Base-by-base conservation (phyloP, 2,888 invertebrate species). In the Macrophya annulata region DNA sequence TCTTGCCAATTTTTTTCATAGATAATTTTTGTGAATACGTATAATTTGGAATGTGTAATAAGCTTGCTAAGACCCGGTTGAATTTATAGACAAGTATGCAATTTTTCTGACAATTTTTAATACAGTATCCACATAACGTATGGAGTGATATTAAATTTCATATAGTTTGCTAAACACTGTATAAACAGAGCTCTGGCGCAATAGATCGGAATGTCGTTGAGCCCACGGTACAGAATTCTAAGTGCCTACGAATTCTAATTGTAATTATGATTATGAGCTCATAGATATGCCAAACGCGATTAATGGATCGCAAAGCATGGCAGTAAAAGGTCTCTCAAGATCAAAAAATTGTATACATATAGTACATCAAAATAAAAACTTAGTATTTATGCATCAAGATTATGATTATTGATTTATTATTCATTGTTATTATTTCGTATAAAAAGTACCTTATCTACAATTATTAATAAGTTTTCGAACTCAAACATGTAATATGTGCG, bases 261-360 rank as follows among this genome's bases (percentile, higher is more conserved):
- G 51, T 55, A 51, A 77, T 77, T 77, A 77, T 51, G n/a, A 77
- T 74, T 74, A 74, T 74, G 37, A 74, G 77, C 55, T 77, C 77
- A 31, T 77, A 17, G 77, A 17, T 77, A 77, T 77, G 25, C 31
- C 55, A 55, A 21, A n/a, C 45, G 45, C 45, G 72, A 45, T 74
- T 21, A 12, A n/a, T 17, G 31, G 68, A 37, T 37, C 68, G 68
- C 37, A 68, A 68, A 17, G 17, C 31, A 37, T 37, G 37, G 68
- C 68, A 68, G 17, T 68, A 37, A 68, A 68, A 68, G 37, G 68
- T 68, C 68, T 31, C 17, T 15, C 15, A 68, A 17, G 68, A 68
- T 17, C 17, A 17, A 68, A 37, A 17, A 37, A 68, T 25, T 31
- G 25, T 25, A 25, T 25, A 31, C 31, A 31, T 31, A 62, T 25